Base-by-base conservation (phyloP, 2,888 invertebrate genomes). In the Drosophila siamana region DNA sequence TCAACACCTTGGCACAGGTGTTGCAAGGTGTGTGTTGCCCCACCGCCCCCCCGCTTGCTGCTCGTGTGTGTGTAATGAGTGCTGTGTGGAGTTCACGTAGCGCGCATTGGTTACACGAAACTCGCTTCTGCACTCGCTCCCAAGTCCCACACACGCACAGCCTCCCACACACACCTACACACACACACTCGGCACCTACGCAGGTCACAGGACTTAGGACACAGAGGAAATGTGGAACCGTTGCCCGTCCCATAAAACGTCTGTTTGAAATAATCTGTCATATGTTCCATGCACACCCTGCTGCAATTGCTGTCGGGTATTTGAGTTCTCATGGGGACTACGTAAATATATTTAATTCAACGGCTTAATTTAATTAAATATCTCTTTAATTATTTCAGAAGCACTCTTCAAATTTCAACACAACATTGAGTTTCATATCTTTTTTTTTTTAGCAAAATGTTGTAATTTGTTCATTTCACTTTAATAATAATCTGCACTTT, bases 1-100 rank as follows among this genome's bases (percentile, higher is more conserved):
- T 85, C 85, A 81, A 75, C 67, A 65, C 85, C 64, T 68, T 54
- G 76, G 73, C 82, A 61, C 81, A 80, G 83, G 86, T 86, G 80
- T 69, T 75, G 36, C 79, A 66, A 56, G 59, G n/a, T n/a, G n/a
- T n/a, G n/a, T n/a, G n/a, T n/a, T n/a, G n/a, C n/a, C n/a, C n/a
- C n/a, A n/a, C n/a, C n/a, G n/a, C n/a, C n/a, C n/a, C n/a, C 46
- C 30, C 41, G 50, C 7, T 57, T 51, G 57, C 63, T 30, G 9
- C 8, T 3, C 8, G 28, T 1, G 11, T 30, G 54, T 57, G 46
- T 78, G 74, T 78, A 78, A 78, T 75, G 74, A 75, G 78, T 44
- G 63, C 41, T 26, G 57, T 33, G 47, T 5, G 50, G 33, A 54
- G 33, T 38, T 40, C 78, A 74, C 73, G 74, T 77, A 72, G 15